These are phyloP conservation scores for Thamnophis elegans DNA, from an alignment of 2,797 vertebrate species.

Conservation along the genomic window DNA sequence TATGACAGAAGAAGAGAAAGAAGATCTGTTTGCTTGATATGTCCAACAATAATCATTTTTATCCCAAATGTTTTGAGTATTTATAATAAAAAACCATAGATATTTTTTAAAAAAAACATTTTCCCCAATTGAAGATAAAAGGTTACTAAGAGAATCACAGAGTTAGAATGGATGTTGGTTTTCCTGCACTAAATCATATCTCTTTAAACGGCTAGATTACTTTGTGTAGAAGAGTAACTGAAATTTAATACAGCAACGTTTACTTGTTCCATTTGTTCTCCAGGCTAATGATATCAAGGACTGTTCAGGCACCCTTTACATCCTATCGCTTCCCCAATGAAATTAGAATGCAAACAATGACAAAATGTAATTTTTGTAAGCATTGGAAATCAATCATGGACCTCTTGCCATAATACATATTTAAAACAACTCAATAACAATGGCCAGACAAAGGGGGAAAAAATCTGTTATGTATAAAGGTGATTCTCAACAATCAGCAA, in stretches of 20 bases:
- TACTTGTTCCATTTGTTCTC: no score
- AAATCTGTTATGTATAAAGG: background rate
- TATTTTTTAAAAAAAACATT: background rate
- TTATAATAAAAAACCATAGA: background rate
- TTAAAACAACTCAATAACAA: background rate
- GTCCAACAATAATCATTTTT: background rate
- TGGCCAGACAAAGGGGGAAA: background rate
- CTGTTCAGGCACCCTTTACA: background rate
- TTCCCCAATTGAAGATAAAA: background rate
- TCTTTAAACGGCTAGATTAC: background rate
- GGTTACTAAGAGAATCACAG: background rate
- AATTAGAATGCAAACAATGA: background rate
- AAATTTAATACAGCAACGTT: background rate
- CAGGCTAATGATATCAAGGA: background rate
- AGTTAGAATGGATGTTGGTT: background rate
- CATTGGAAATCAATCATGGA: background rate
- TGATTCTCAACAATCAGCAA: background rate
- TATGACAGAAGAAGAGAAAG: background rate
- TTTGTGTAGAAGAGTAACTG: background rate
- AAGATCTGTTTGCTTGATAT: background rate
- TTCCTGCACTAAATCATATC: background rate
- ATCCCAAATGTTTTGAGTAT: background rate
- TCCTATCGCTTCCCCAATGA: background rate
- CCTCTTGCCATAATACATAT: background rate
- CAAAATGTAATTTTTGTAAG: background rate